Base-by-base conservation (phyloP, 1,140 invertebrate genomes). In the Pseudomyrmex concolor region DNA sequence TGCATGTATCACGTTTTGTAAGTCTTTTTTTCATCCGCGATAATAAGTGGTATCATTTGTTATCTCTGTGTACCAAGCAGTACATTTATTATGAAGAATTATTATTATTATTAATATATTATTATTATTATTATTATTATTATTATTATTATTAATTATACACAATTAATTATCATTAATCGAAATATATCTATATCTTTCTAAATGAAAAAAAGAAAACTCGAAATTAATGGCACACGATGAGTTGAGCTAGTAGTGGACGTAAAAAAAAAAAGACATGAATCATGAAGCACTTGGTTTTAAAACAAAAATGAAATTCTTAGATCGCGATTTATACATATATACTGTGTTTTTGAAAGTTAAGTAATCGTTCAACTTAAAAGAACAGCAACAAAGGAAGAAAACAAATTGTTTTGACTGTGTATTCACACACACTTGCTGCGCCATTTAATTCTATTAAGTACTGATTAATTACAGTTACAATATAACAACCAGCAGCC, bases 1-100 rank as follows among this genome's bases (percentile, higher is more conserved):
- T 94, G 92, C 91, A 92, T 90, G 93, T 94, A 90, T 91, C 90
- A 93, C 92, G 88, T 93, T 94, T 93, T 94, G 89, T 94, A 92
- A 92, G 90, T 92, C 88, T 91, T 83, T 91, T 78, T 92, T 93
- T 93, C 92, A 90, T 92, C 89, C 90, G 89, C 90, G 90, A 85
- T 87, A 88, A 88, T 86, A 87, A 84, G 77, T 82, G 85, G n/a
- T 91, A 88, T 89, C 90, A 90, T 90, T 91, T 92, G 91, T 93
- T 93, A 93, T 93, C 84, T 92, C 91, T 92, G 85, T 92, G 91
- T 92, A 93, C 86, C 90, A 91, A 91, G 73, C 90, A 92, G 92
- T 93, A 93, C 91, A 93, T 91, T 92, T 92, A 92, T 91, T 89
- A 91, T 89, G 89, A 91, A 70, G 90, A 92, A 90, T 89, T 84